phyloP scores from a whole-genome alignment of 2,888 invertebrate genomes.

The Cordilura impudica region DNA sequence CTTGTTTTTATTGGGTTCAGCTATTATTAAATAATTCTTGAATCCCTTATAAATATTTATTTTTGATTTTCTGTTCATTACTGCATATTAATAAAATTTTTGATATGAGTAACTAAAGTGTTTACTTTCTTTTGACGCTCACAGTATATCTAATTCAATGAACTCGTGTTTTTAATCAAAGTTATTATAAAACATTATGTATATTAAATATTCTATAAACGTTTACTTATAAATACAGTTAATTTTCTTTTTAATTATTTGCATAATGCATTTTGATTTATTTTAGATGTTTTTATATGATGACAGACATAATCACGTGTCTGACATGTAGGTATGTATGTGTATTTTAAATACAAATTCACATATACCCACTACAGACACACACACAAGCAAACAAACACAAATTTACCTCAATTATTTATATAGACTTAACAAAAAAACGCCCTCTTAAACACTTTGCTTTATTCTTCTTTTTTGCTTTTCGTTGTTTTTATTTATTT shows the following conservation, averaged over 20 bases:
- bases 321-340: slow-evolving; percentile 19
- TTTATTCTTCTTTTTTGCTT: neutral
- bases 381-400: neutral
- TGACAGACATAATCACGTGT: slow-evolving; percentile 52
- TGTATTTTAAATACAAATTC: slow-evolving; percentile 15
- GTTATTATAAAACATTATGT: neutral
- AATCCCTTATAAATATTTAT: too few species aligned
- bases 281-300: slow-evolving; percentile 1
- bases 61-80: too few species aligned
- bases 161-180: too few species aligned
- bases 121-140: too few species aligned
- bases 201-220: slow-evolving; percentile 41
- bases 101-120: too few species aligned
- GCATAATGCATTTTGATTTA: slow-evolving; percentile 8
- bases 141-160: too few species aligned
- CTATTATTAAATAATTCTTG: too few species aligned
- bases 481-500: neutral
- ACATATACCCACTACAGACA: neutral
- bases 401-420: slow-evolving; percentile 16
- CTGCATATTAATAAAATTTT: too few species aligned
- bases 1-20: too few species aligned
- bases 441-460: slow-evolving; percentile 22
- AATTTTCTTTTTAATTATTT: slow-evolving; percentile 45
- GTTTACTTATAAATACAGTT: slow-evolving; percentile 45
- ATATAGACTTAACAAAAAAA: slow-evolving; percentile 17